Conservation (phyloP, 2,888 invertebrate genomes). For the Acanthosepion lycidas region DNA sequence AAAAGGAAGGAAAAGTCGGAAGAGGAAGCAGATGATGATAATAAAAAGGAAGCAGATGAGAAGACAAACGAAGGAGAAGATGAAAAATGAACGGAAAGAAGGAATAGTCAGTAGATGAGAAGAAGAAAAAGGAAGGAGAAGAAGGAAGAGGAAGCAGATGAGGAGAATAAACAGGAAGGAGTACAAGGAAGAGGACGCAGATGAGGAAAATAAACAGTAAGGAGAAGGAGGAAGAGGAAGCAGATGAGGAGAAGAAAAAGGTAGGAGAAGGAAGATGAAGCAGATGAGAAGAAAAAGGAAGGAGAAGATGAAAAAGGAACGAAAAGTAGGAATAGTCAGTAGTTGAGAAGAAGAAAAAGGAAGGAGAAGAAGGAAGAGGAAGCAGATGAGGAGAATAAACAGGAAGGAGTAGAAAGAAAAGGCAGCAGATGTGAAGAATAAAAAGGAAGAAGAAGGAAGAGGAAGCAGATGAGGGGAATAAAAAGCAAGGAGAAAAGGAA, state of each 20-base stretch:
- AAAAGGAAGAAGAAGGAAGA: background rate
- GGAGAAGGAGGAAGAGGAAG: background rate
- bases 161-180: background rate
- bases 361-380: background rate
- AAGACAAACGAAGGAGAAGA: background rate
- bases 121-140: background rate
- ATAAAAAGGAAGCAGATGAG: background rate
- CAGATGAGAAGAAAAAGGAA: background rate
- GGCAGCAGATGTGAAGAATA: too few relatives aligned
- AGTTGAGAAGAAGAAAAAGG: background rate
- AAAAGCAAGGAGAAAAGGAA: background rate
- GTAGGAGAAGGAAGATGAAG: background rate
- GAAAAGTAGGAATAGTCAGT: background rate
- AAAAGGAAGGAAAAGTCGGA: background rate
- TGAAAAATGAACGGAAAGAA: background rate
- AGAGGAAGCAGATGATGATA: background rate
- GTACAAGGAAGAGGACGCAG: background rate
- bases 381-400: background rate
- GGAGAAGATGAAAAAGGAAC: background rate
- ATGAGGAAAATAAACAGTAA: background rate
- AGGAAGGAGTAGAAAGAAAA: too few relatives aligned
- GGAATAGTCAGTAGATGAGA: too few relatives aligned
- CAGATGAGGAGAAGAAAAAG: background rate
- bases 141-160: background rate
- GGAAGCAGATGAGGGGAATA: too few relatives aligned